Conservation (phyloP, 2,888 invertebrate species). For the Dolomedes plantarius region DNA sequence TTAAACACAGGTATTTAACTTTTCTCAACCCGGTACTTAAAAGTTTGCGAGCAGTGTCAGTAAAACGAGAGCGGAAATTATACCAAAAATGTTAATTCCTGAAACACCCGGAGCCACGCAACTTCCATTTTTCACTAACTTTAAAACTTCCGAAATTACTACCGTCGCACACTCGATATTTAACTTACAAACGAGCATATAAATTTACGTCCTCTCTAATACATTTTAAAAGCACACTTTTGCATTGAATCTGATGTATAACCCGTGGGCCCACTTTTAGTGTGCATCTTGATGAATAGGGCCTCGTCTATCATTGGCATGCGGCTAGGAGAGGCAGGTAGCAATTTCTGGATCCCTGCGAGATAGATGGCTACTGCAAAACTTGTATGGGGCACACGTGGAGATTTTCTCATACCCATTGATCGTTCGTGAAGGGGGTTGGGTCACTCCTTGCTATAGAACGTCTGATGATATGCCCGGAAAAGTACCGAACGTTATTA, state of each 20-base stretch:
- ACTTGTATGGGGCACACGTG: slow-evolving; percentile 36
- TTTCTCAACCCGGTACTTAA: too few relatives aligned
- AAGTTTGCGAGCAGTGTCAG: too few relatives aligned
- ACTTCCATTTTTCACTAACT: neutral
- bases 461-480: neutral
- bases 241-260: neutral
- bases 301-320: neutral
- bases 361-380: slow-evolving; percentile 39
- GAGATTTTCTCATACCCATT: slow-evolving; percentile 49
- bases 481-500: neutral
- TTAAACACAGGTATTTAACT: too few relatives aligned
- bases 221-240: neutral
- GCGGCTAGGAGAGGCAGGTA: neutral
- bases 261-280: neutral
- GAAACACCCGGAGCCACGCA: neutral
- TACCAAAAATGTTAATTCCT: neutral
- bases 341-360: slow-evolving; percentile 32
- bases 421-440: slow-evolving; percentile 25
- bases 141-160: neutral
- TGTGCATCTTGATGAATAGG: neutral
- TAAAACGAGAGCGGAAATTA: too few relatives aligned
- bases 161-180: neutral
- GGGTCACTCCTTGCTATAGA: neutral
- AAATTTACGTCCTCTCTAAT: neutral
- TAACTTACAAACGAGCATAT: neutral